Evolutionary conservation across 1,140 invertebrate genomes (phyloP).

Genomic region (Neomicropteryx cornuta): DNA sequence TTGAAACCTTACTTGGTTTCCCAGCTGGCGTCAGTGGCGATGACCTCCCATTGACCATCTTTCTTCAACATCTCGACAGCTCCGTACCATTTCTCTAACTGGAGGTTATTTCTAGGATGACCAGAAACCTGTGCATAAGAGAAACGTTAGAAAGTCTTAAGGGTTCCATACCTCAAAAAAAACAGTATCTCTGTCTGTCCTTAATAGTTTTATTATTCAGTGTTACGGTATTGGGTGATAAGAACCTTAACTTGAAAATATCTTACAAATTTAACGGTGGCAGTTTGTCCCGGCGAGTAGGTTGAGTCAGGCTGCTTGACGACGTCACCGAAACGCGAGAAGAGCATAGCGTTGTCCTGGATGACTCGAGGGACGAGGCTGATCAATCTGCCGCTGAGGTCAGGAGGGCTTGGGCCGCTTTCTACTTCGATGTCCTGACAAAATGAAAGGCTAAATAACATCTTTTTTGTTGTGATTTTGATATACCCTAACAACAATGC

Average conservation of each 20-base stretch:
- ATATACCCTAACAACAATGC: background rate
- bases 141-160: no score
- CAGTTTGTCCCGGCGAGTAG: conserved; percentile 17
- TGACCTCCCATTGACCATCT: conserved; percentile 50
- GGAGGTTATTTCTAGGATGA: conserved; percentile 75
- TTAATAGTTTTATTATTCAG: no score
- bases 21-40: conserved; percentile 83
- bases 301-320: conserved; percentile 15
- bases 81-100: conserved; percentile 63
- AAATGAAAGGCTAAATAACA: no score
- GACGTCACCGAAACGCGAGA: conserved; percentile 22
- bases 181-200: no score
- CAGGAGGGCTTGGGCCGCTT: conserved; percentile 20
- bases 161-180: no score
- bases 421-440: conserved; percentile 19
- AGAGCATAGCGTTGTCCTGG: conserved; percentile 16
- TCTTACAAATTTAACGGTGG: conserved; percentile 26
- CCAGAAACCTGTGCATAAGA: conserved; percentile 53
- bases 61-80: conserved; percentile 52
- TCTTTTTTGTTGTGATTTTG: background rate
- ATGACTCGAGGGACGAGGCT: conserved; percentile 23
- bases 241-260: background rate
- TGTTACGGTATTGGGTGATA: no score
- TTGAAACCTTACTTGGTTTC: conserved; percentile 73
- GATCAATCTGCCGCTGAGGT: conserved; percentile 18